phyloP scores from a whole-genome alignment of 1,140 invertebrate species.

The Augochlora pura region DNA sequence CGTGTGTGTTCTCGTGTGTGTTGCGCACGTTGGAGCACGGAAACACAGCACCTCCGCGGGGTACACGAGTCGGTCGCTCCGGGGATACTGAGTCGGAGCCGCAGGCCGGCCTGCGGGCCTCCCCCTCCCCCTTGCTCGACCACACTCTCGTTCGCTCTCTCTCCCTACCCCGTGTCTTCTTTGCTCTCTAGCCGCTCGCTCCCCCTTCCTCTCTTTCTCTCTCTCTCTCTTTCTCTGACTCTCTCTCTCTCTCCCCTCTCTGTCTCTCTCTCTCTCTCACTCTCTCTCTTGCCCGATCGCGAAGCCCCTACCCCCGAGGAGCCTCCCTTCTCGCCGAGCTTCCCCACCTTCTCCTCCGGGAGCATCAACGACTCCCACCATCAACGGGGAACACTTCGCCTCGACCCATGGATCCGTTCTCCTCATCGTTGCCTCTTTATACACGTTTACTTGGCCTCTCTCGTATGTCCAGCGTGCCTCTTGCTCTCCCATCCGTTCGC shows the following conservation, averaged over 20 bases:
- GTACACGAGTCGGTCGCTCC: conserved; percentile 77
- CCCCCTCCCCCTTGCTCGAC: conserved; percentile 60
- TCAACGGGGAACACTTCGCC: conserved; percentile 28
- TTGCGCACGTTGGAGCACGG: conserved; percentile 47
- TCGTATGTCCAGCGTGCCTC: conserved; percentile 31
- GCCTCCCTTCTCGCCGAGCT: background rate
- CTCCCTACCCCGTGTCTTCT: conserved; percentile 50
- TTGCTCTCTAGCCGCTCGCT: conserved; percentile 8
- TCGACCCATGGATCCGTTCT: conserved; percentile 32
- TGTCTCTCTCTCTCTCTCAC: conserved; percentile 8
- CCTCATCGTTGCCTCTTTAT: conserved; percentile 16
- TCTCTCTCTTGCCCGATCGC: background rate
- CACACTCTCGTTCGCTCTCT: conserved; percentile 36
- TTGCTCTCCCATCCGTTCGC: conserved; percentile 36
- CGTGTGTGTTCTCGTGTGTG: conserved; percentile 28
- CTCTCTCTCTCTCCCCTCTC: conserved; percentile 2
- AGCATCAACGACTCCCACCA: conserved; percentile 45
- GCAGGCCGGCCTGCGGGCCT: conserved; percentile 80
- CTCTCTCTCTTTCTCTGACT: background rate
- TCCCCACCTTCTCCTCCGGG: conserved; percentile 19
- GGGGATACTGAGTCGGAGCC: conserved; percentile 79
- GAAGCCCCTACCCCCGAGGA: conserved; percentile 3
- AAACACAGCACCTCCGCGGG: conserved; percentile 66
- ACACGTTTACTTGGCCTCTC: conserved; percentile 17
- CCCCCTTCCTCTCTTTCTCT: conserved; percentile 7